Evolutionary conservation across 2,113 vertebrate genomes (phyloP).

Genomic region (Barbus barbus): DNA sequence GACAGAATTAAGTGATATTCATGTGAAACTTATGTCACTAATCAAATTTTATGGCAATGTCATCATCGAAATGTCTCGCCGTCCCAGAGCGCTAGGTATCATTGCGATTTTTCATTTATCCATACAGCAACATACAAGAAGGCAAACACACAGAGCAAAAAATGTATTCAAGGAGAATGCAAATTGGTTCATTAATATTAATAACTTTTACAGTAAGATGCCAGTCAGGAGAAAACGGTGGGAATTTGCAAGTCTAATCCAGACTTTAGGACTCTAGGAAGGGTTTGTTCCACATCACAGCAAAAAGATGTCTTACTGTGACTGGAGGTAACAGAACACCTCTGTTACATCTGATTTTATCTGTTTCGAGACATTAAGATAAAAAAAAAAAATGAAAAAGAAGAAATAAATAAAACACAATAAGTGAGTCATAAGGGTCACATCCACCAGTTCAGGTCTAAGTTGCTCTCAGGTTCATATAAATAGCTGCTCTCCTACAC

Average conservation of each 20-base stretch:
- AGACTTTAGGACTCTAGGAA: constrained; percentile 45
- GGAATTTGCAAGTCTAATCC: constrained; percentile 58
- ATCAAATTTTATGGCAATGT: constrained; percentile 41
- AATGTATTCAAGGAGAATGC: constrained; percentile 30
- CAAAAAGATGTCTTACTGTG: constrained; percentile 29
- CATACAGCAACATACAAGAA: constrained; percentile 37
- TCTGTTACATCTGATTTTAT: constrained; percentile 58
- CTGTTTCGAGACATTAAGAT: constrained; percentile 62
- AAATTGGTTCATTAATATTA: constrained; percentile 49
- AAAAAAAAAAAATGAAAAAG: constrained; percentile 53
- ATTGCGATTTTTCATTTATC: constrained; percentile 34
- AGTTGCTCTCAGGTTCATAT: not conserved
- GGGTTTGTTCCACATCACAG: constrained; percentile 49
- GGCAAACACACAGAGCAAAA: constrained; percentile 1
- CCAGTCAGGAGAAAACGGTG: constrained; percentile 32
- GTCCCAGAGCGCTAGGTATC: constrained; percentile 10
- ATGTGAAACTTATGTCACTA: constrained; percentile 13
- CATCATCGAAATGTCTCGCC: constrained; percentile 42
- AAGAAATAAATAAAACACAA: not conserved
- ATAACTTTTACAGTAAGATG: constrained; percentile 40
- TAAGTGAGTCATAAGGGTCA: not conserved
- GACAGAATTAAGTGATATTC: not conserved
- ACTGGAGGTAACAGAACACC: constrained; percentile 52
- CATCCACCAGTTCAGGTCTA: not conserved
- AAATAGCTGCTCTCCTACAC: not conserved